Evolutionary conservation across 2,797 vertebrate genomes (phyloP), one percentile per base, ranked within the genome.

Genomic region (Scleropages formosus): DNA sequence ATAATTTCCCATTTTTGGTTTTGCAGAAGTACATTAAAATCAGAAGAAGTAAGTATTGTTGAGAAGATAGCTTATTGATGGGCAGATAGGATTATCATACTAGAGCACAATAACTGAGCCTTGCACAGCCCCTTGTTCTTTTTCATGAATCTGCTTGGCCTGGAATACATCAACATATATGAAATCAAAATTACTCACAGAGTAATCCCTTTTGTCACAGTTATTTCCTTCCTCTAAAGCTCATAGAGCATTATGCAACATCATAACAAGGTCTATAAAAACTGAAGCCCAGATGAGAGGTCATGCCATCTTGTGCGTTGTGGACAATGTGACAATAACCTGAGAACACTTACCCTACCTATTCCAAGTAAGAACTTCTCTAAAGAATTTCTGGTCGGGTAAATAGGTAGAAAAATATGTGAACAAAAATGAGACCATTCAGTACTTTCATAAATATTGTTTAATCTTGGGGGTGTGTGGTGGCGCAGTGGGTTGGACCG

Each of bases 131-230:
- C 53, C 53, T 59, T 20, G 9, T 20, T 39, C 26, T 2, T 7
- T 58, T n/a, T 39, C 60, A 26, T 44, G 27, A 72, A 72, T 11
- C 15, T 39, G 70, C 10, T 39, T 59, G 12, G 72, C 70, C 56
- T 60, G 18, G 18, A 59, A 31, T 70, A 24, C 15, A 13, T n/a
- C 0, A 39, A 13, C 15, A 71, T 20, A 56, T n/a, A 39, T 26
- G 58, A 26, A 58, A 27, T 24, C 58, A 26, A 71, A 18, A 51
- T 64, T 26, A 64, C 64, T 64, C 6, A 26, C 4, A n/a, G 62
- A 64, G 26, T 27, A 64, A 64, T 26, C 8, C 62, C 22, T 64
- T n/a, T 64, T 10, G 6, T 64, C 24, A 13, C 22, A n/a, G 3
- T 31, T 31, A 10, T 61, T n/a, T 61, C 16, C 9, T 56, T 12